These are phyloP conservation scores for Bergia puertoricense DNA, from an alignment of 92 coral and sea anemone species.

Conservation along the genomic window DNA sequence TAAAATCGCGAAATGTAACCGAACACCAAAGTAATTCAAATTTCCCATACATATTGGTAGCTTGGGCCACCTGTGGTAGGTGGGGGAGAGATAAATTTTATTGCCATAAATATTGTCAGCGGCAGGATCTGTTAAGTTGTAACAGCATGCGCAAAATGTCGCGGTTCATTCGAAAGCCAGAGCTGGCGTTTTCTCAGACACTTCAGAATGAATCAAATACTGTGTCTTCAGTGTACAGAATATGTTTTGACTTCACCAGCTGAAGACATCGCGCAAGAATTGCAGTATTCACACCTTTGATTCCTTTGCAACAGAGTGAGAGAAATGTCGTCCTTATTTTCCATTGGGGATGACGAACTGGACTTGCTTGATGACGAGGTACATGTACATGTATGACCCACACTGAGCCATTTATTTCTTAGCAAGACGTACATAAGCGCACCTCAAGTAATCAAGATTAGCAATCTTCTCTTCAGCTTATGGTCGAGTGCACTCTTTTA, in stretches of 20 bases:
- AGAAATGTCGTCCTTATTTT: conserved; percentile 74
- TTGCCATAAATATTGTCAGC: not conserved
- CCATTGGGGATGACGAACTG: conserved; percentile 87
- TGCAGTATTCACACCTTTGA: not conserved
- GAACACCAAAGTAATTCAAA: too few species aligned
- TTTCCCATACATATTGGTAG: too few species aligned
- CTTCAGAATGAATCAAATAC: not conserved
- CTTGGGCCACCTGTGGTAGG: too few species aligned
- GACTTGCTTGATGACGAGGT: conserved; percentile 91
- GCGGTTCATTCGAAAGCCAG: conserved; percentile 18
- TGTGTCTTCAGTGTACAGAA: not conserved
- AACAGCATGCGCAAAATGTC: not conserved
- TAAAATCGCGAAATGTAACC: too few species aligned
- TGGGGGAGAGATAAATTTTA: too few species aligned
- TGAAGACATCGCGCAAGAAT: not conserved
- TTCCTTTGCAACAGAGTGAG: not conserved
- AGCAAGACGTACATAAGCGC: too few species aligned
- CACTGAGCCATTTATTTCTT: not conserved
- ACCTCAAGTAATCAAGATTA: too few species aligned
- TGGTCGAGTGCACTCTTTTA: too few species aligned
- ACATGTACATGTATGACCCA: not conserved
- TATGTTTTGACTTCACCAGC: not conserved
- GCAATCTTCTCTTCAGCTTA: too few species aligned
- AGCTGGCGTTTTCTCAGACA: not conserved
- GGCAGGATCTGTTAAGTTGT: not conserved